A percentile compares a stretch with the other conserved stretches of the same genome.
phyloP scores from a whole-genome alignment of 2,797 vertebrate species.

The Psittacula derbiana region DNA sequence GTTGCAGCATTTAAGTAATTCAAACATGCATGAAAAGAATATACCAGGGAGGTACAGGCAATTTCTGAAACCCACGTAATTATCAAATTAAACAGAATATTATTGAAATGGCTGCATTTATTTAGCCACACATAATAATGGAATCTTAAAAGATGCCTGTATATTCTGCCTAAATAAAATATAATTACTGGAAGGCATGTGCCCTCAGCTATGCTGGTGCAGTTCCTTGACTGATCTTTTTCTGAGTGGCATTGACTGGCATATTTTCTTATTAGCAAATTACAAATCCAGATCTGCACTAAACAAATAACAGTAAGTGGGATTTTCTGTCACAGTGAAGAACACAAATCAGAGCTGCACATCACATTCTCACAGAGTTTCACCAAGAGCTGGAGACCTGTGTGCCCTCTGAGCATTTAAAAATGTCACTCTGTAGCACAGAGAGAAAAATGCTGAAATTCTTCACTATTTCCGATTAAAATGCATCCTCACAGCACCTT shows the following conservation, averaged over 20 bases:
- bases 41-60: background rate
- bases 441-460: background rate
- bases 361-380: background rate
- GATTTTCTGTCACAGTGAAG: background rate
- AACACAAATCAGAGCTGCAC: background rate
- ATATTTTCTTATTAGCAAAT: background rate
- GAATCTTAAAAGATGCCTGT: background rate
- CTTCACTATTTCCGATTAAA: slow-evolving; percentile 31
- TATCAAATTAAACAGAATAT: background rate
- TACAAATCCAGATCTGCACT: background rate
- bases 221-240: background rate
- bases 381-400: background rate
- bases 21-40: background rate
- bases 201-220: background rate
- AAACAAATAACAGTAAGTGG: background rate
- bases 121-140: background rate
- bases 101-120: background rate
- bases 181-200: background rate
- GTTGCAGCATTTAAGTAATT: background rate
- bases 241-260: background rate
- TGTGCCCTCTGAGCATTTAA: slow-evolving; percentile 5
- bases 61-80: background rate
- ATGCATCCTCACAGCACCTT: slow-evolving; percentile 26
- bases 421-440: slow-evolving; percentile 25
- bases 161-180: background rate